Evolutionary conservation across 2,797 vertebrate species (phyloP).

Genomic region (Characodon lateralis): DNA sequence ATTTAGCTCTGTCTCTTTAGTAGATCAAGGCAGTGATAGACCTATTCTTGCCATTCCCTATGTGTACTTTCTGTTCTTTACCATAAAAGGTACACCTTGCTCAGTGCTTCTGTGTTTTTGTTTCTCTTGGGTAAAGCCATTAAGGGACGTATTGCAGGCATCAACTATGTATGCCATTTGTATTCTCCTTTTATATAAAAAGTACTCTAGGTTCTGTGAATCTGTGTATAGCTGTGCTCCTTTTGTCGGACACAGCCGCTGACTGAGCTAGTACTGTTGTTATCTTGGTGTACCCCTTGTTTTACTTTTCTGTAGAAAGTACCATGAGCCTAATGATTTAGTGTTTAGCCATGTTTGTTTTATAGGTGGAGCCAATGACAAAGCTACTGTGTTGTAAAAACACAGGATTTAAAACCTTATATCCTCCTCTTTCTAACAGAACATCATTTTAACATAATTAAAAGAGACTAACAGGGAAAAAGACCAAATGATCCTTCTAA

Average conservation of each 20-base stretch:
- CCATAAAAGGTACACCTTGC: not conserved
- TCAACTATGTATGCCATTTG: too few species aligned
- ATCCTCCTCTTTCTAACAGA: slow-evolving; percentile 31
- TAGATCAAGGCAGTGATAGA: not conserved
- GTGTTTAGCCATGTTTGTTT: too few species aligned
- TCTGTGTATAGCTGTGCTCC: too few species aligned
- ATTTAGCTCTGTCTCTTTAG: not conserved
- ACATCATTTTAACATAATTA: slow-evolving; percentile 56
- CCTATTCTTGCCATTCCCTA: not conserved
- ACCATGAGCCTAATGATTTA: too few species aligned
- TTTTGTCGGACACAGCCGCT: too few species aligned
- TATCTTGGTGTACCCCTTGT: too few species aligned
- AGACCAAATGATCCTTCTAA: slow-evolving; percentile 59
- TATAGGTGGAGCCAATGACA: too few species aligned
- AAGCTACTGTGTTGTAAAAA: slow-evolving; percentile 12
- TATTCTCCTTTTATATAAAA: not conserved
- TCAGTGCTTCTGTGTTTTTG: not conserved
- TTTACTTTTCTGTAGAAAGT: too few species aligned
- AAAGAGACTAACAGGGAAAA: slow-evolving; percentile 42
- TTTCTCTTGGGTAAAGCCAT: too few species aligned
- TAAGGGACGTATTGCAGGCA: not conserved
- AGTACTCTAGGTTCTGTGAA: not conserved
- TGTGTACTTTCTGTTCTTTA: not conserved
- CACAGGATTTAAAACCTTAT: slow-evolving; percentile 11
- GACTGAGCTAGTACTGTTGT: too few species aligned